Evolutionary conservation across 2,888 invertebrate species (phyloP).

Genomic region (Tricholauxania praeusta): DNA sequence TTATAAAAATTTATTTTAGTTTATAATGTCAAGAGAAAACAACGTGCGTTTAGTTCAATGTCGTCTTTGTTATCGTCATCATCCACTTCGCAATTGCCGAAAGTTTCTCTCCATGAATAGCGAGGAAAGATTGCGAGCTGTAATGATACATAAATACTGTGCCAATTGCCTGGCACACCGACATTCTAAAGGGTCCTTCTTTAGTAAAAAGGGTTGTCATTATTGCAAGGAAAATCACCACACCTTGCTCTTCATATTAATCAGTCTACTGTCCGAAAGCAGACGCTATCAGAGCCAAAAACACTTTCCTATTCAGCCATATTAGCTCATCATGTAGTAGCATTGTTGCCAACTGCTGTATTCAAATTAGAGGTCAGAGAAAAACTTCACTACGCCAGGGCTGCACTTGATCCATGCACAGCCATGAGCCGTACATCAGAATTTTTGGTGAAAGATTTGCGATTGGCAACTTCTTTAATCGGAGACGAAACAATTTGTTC

Average conservation of each 20-base stretch:
- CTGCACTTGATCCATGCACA: neutral
- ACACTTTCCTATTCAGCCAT: no score
- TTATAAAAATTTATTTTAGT: no score
- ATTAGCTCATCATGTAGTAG: neutral
- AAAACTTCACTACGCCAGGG: neutral
- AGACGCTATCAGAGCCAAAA: no score
- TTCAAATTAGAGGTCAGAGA: neutral
- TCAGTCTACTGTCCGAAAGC: no score
- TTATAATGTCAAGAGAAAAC: no score
- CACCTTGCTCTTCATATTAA: no score
- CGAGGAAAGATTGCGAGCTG: neutral
- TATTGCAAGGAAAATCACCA: no score
- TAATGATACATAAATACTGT: constrained; percentile 6
- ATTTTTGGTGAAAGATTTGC: no score
- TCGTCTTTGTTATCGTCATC: neutral
- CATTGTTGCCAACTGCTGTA: neutral
- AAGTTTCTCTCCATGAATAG: neutral
- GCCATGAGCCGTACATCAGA: no score
- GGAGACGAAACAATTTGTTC: neutral
- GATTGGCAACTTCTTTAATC: neutral
- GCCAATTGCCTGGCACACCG: neutral
- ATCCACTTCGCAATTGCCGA: neutral
- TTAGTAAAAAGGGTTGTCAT: no score
- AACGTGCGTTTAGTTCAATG: no score
- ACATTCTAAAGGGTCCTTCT: neutral